Evolutionary conservation across 2,888 invertebrate species (phyloP), one percentile per base, ranked within the genome.

Genomic region (Zeuzera pyrina): DNA sequence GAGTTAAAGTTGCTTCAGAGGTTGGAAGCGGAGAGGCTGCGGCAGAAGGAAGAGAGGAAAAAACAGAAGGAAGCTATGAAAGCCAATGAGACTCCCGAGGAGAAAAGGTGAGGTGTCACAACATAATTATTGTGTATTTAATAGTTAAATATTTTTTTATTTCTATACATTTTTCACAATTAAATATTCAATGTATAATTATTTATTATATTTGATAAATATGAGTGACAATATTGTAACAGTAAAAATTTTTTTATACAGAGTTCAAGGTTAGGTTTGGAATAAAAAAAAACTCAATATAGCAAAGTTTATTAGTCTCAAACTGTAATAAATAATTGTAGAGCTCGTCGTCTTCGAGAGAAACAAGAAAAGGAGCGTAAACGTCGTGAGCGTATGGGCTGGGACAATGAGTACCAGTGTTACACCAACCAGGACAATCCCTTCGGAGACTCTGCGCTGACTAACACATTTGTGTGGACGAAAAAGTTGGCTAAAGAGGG

Each of bases 381-480:
- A 39, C 79, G 95, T 1, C 93, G 96, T 34, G 93, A 95, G 64
- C 86, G 94, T 43, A 97, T 97, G 96, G 97, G 97, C 3, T 97
- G 97, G 97, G 97, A 97, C 67, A 94, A 92, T 43, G 97, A 98
- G 67, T 97, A 97, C 63, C 88, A 97, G 39, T 95, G 96, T 57
- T 99, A 98, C 60, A 98, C 98, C 0, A 97, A 99, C 69, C 93
- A 94, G 31, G 98, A 99, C 70, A 99, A 99, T 78, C 99, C 99
- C 0, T 99, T 98, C 69, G 98, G 98, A 0, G 99, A 99, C 85
- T 94, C 94, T 0, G 95, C 96, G 52, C 86, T 99, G 22, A 87
- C 97, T 3, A 92, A 97, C 16, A 94, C 96, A 0, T 99, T 99
- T 73, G 94, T 97, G 0, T 99, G 99, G 99, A 86, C 87, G 12